These are phyloP conservation scores for Ariolimax columbianus DNA, from an alignment of 2,888 invertebrate species.

Conservation along the genomic window DNA sequence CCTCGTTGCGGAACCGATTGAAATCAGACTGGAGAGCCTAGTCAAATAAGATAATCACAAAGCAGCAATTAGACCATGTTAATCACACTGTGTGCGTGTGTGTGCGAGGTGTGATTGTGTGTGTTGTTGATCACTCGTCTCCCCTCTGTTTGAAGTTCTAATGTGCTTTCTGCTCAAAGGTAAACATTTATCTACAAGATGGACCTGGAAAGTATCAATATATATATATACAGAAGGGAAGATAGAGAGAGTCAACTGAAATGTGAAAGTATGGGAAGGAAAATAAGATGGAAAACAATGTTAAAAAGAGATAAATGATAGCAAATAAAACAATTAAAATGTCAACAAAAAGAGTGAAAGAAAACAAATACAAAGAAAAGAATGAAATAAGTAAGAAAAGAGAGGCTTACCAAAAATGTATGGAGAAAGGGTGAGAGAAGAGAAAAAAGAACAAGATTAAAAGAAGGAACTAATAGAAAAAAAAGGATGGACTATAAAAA, in stretches of 20 bases:
- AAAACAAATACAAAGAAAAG: not conserved
- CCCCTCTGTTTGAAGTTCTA: not conserved
- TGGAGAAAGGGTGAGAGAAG: not conserved
- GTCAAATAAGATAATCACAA: not conserved
- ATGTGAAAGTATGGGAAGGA: too few relatives aligned
- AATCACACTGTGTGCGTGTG: not conserved
- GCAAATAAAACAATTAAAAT: not conserved
- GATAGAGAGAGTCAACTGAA: not conserved
- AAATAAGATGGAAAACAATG: too few relatives aligned
- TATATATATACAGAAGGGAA: not conserved
- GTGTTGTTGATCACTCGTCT: not conserved
- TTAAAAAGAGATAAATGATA: too few relatives aligned
- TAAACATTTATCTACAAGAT: too few relatives aligned
- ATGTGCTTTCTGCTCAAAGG: not conserved
- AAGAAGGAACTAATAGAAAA: not conserved
- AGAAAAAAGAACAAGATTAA: not conserved
- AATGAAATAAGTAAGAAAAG: not conserved
- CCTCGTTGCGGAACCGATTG: constrained; percentile 94
- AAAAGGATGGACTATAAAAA: not conserved
- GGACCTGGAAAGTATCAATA: not conserved
- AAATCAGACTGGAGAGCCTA: constrained; percentile 89
- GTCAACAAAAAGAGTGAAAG: not conserved
- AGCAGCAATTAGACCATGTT: not conserved
- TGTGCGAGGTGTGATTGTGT: too few relatives aligned
- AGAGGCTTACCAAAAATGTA: not conserved